Evolutionary conservation across 2,888 invertebrate species (phyloP), one percentile per base, ranked within the genome.

Genomic region (Trypoxylon attenuatum): DNA sequence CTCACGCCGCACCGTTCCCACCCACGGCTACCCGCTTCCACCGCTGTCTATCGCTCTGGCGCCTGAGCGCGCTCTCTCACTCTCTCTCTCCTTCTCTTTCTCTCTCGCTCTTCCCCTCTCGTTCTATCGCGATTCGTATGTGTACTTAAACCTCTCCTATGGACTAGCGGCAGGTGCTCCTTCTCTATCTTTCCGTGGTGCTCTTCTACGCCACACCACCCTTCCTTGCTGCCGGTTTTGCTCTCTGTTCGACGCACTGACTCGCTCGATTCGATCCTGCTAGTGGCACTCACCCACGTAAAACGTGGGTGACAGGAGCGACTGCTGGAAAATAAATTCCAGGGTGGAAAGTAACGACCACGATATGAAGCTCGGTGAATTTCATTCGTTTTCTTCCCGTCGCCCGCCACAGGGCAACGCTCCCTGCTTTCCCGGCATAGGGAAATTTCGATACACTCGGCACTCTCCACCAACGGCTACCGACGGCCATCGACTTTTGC

Each of bases 331-430:
- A 76, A 73, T 76, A 75, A 76, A 76, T 75, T 73, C 56, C 60
- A n/a, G 47, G 57, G 56, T 49, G 75, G 59, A 71, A 73, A 75
- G 68, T 68, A 76, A 75, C 67, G 76, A 72, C 64, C 76, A 38
- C 76, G 76, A 73, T 75, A 73, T 60, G 73, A 76, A 75, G 64
- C 74, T 58, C 55, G 59, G 54, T 59, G 76, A 74, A 74, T 76
- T 74, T 74, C 59, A 69, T 71, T 74, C 55, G 45, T 45, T 27
- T 21, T 27, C 22, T 33, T 18, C 23, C 50, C 22, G 5, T 38
- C 10, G 8, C 29, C 1, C 2, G 33, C 25, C 22, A n/a, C 8
- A 15, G 27, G 18, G 8, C n/a, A 19, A 10, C 19, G 41, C 25
- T 6, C 51, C 6, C 49, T 18, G 29, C 41, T 55, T 47, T 33